Evolutionary conservation across 1,140 invertebrate genomes (phyloP).

Genomic region (Ephestia elutella): DNA sequence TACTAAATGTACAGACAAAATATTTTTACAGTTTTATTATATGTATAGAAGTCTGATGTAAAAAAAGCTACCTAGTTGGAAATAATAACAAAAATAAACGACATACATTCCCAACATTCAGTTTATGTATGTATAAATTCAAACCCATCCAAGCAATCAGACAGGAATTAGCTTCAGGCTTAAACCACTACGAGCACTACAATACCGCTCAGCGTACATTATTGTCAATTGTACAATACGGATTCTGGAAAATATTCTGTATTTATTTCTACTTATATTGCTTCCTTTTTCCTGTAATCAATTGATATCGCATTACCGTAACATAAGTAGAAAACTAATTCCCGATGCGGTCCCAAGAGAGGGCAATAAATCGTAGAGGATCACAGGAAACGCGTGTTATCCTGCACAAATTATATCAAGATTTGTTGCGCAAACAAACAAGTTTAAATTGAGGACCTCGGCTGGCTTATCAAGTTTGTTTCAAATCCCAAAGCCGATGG

Average conservation of each 20-base stretch:
- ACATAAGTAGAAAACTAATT: not conserved
- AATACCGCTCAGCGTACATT: too few relatives aligned
- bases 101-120: too few relatives aligned
- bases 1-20: too few relatives aligned
- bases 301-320: not conserved
- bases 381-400: not conserved
- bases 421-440: constrained; percentile 10
- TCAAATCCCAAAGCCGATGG: not conserved
- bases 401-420: not conserved
- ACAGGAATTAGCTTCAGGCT: too few relatives aligned
- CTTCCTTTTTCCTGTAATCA: not conserved
- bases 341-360: not conserved
- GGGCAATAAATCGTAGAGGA: not conserved
- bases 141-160: too few relatives aligned
- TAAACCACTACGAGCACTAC: too few relatives aligned
- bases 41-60: too few relatives aligned
- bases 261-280: not conserved
- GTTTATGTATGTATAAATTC: too few relatives aligned
- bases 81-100: too few relatives aligned
- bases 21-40: too few relatives aligned
- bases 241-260: not conserved
- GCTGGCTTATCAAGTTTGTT: not conserved
- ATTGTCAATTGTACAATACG: too few relatives aligned
- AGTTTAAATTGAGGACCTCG: constrained; percentile 9
- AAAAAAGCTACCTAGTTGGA: too few relatives aligned